Evolutionary conservation across 2,113 vertebrate species (phyloP), one percentile per base, ranked within the genome.

Genomic region (Myocastor coypus): DNA sequence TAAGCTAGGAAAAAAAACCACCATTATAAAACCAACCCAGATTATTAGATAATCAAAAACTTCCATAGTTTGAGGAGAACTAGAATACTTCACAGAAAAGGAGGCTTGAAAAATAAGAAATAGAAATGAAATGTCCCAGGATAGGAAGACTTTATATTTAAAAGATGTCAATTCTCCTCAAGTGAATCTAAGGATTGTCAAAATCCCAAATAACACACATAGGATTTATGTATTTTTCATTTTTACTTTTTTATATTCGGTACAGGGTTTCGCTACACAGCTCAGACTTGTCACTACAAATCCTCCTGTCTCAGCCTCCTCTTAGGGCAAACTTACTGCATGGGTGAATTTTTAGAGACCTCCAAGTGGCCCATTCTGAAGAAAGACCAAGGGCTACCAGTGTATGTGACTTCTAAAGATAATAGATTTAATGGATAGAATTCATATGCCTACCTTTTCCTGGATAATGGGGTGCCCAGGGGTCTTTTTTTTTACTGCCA

Each of bases 1-100:
- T n/a, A 77, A 69, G 34, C 1, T 83, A 68, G 32, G 89, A 88
- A 90, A 94, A 94, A 46, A 97, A 94, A 84, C 91, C 63, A 73
- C 40, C 55, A 80, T 68, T 80, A 42, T 55, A 73, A 82, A 96
- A 73, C 59, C 85, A 83, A 83, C 42, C 5, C 37, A 85, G 82
- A 91, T 91, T 61, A 85, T 82, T 91, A 90, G 82, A 52, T 68
- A 88, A 84, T 57, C 50, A 57, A 83, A 90, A 83, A 40, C 32
- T 16, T 73, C 9, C 71, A 85, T 19, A 94, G 32, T 16, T 32
- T 57, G 73, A 89, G 87, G 42, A 20, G 75, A 85, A 28, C 61
- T 24, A 34, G 52, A 86, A 69, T 69, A 37, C 28, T n/a, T 71
- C 22, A 75, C 55, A 37, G 84, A 75, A 73, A 89, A 69, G 75